Conservation (phyloP, 2,113 vertebrate species). For the Panthera tigris region DNA sequence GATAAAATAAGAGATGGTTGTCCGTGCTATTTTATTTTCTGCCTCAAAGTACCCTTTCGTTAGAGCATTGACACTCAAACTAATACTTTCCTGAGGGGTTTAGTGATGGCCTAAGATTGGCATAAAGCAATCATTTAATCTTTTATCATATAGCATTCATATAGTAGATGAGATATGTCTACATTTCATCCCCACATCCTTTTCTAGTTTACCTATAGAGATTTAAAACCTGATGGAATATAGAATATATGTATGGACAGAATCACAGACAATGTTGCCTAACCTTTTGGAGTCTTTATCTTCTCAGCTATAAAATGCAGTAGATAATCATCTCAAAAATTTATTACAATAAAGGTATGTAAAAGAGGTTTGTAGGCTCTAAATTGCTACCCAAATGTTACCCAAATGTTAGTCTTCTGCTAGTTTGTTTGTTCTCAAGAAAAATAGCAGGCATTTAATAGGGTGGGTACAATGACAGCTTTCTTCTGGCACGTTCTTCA, state of each 20-base stretch:
- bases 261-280: not conserved
- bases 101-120: not conserved
- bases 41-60: not conserved
- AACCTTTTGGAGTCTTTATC: not conserved
- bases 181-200: not conserved
- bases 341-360: not conserved
- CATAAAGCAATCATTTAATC: not conserved
- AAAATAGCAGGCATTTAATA: not conserved
- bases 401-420: not conserved
- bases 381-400: slow-evolving; percentile 34
- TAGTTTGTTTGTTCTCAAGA: slow-evolving; percentile 7
- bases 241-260: not conserved
- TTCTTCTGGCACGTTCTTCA: not conserved
- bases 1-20: not conserved
- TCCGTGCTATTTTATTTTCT: not conserved
- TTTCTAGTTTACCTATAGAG: not conserved
- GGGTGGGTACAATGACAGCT: not conserved
- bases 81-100: not conserved
- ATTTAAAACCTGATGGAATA: not conserved
- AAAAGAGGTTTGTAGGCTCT: not conserved
- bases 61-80: not conserved
- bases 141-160: not conserved
- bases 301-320: not conserved
- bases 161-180: not conserved
- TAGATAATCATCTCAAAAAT: slow-evolving; percentile 12